Base-by-base conservation (phyloP, 2,113 vertebrate species). In the Lonchura striata region DNA sequence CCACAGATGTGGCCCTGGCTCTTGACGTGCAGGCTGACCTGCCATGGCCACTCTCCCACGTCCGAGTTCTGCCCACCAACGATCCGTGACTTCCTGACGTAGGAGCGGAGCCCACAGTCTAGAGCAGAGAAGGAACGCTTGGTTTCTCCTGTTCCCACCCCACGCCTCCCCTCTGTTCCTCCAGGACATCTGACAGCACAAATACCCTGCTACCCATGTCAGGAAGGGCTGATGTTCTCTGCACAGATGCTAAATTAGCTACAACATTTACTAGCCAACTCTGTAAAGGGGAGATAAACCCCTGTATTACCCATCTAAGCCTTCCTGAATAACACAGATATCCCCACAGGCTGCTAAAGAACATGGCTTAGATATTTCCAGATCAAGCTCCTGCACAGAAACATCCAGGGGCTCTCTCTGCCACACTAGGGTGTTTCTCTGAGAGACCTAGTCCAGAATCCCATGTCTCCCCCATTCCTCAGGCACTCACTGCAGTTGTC, bases 21-120 rank as follows among this genome's bases (percentile, higher is more conserved):
- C 82, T 91, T 97, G 30, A 92, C 80, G 0, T 99, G 99, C 25
- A 99, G 98, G 98, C 99, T 99, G 98, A 99, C 98, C 96, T 99
- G 99, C 99, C 99, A 99, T 0, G 99, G 99, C 96, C 98, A 99
- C 88, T 99, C 99, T 0, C 99, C 99, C 15, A 93, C 93, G 0
- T 98, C 97, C 0, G 99, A 97, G 3, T 99, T 92, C 92, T 98
- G 96, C 31, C 99, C 99, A 0, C 99, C 99, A 0, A 99, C 99
- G 4, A 99, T 99, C n/a, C 99, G 98, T 0, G 98, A 98, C 18
- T 95, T 92, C 88, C 93, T 98, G 30, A 30, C 79, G 46, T 97
- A 99, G 1, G 94, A 93, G 10, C 97, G 98, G 54, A 42, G 94
- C 27, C 99, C 99, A 15, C 99, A 99, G 57, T 98, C 99, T 99